Evolutionary conservation across 1,140 invertebrate genomes (phyloP), one percentile per base, ranked within the genome.

Genomic region (Diuraphis noxia): DNA sequence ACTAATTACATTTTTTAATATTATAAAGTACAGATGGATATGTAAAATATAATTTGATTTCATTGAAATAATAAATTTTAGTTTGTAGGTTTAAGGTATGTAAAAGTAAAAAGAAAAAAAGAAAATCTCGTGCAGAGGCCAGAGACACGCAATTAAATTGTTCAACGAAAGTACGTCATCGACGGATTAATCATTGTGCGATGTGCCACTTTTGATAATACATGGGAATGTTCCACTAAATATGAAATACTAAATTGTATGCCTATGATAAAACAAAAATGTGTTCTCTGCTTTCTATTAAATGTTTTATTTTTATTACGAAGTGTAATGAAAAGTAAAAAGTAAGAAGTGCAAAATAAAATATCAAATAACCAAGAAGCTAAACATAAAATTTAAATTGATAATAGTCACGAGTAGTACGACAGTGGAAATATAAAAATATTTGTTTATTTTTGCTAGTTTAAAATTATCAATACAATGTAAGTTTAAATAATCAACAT

Each of bases 201-300:
- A 84, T 84, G 82, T 84, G 82, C 82, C 40, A 84, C 82, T 84
- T 84, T 43, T 84, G 30, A 30, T 17, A n/a, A 43, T 43, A 34
- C 82, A 84, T 17, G 30, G 82, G 40, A 84, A 43, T 43, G 25
- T 84, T 84, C 46, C 5, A 84, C 82, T 84, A 46, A 30, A 30
- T 23, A 81, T 81, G 40, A 25, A 38, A 40, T 38, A 81, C n/a
- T n/a, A n/a, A n/a, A n/a, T n/a, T n/a, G 23, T 81, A 41, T 19
- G 25, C 77, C 36, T 81, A 81, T 38, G 6, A 72, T 72, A 72
- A 72, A 72, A 79, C 34, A 77, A 34, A 77, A 81, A 81, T 81
- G 21, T 82, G 30, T 82, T 41, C 13, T 43, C 81, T 40, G 30
- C 81, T 84, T 84, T 84, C 38, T 84, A 84, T 41, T 84, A 30